Conservation (phyloP, 2,888 invertebrate species). For the Chydorus sphaericus region DNA sequence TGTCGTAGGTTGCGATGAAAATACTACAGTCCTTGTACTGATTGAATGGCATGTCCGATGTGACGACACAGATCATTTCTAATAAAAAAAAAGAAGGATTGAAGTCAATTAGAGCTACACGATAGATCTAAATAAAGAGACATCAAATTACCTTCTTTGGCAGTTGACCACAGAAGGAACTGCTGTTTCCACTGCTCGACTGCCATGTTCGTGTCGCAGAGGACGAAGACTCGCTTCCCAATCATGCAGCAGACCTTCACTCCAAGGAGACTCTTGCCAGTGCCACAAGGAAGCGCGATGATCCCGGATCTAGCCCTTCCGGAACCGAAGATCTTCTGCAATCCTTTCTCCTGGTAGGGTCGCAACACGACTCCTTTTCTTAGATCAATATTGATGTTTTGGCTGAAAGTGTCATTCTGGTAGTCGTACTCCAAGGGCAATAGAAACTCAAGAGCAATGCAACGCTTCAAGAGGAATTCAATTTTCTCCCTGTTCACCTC, state of each 20-base stretch:
- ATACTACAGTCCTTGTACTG: constrained; percentile 91
- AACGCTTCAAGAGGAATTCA: constrained; percentile 91
- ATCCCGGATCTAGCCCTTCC: constrained; percentile 84
- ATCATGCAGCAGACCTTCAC: constrained; percentile 99
- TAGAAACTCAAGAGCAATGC: constrained; percentile 95
- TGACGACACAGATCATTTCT: constrained; percentile 87
- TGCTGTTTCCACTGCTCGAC: constrained; percentile 99
- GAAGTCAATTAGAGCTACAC: too few relatives aligned
- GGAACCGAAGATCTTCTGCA: constrained; percentile 99
- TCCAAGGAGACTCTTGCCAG: constrained; percentile 76
- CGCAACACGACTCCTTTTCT: constrained; percentile 85
- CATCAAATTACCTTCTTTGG: constrained; percentile 90
- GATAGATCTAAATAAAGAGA: too few relatives aligned
- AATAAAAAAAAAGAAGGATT: too few relatives aligned
- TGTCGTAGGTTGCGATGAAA: constrained; percentile 92
- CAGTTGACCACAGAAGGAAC: constrained; percentile 98
- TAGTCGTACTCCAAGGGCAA: constrained; percentile 97
- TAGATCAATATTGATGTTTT: constrained; percentile 73
- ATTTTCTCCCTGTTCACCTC: constrained; percentile 85
- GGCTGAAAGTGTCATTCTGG: constrained; percentile 86
- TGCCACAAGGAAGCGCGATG: constrained; percentile 90
- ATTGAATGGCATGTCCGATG: constrained; percentile 96
- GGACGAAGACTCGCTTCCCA: constrained; percentile 79
- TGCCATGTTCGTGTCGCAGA: constrained; percentile 96
- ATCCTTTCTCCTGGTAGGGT: constrained; percentile 96